Evolutionary conservation across 2,888 invertebrate genomes (phyloP).

Genomic region (Minunthozetes semirufus): DNA sequence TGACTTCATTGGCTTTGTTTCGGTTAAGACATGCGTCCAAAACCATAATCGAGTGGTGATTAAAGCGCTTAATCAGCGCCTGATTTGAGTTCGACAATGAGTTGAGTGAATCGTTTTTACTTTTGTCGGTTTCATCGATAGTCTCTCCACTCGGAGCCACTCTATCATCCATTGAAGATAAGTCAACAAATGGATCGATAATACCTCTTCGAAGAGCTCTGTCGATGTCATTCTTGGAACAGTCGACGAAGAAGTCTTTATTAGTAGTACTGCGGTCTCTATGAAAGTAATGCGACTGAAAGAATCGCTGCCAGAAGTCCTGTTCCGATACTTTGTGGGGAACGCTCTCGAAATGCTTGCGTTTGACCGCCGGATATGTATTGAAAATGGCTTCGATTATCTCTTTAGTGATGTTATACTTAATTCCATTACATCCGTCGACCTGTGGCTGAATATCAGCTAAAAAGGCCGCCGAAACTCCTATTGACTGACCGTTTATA

Average conservation of each 20-base stretch:
- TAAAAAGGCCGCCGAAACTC: conserved; percentile 62
- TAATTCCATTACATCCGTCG: conserved; percentile 86
- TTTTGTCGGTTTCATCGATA: conserved; percentile 27
- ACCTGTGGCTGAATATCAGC: conserved; percentile 95
- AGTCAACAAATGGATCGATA: conserved; percentile 72
- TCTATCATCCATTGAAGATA: conserved; percentile 64
- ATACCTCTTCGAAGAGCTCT: conserved; percentile 42
- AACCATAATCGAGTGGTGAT: conserved; percentile 97
- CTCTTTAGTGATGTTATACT: conserved; percentile 93
- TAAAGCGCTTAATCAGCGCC: conserved; percentile 87
- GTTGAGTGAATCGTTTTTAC: neutral
- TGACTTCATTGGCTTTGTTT: neutral
- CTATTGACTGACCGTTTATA: conserved; percentile 63
- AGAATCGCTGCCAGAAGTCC: conserved; percentile 99
- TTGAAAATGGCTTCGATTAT: conserved; percentile 97
- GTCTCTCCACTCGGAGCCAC: conserved; percentile 45
- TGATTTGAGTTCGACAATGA: conserved; percentile 55
- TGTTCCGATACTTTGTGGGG: conserved; percentile 89
- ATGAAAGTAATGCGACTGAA: conserved; percentile 90
- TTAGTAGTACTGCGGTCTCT: conserved; percentile 74
- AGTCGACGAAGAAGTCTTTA: conserved; percentile 95
- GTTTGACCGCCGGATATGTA: conserved; percentile 96
- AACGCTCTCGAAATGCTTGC: conserved; percentile 92
- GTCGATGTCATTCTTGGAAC: conserved; percentile 66
- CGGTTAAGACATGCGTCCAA: conserved; percentile 47